These are phyloP conservation scores for Patella depressa DNA, from an alignment of 2,888 invertebrate species.

Conservation along the genomic window DNA sequence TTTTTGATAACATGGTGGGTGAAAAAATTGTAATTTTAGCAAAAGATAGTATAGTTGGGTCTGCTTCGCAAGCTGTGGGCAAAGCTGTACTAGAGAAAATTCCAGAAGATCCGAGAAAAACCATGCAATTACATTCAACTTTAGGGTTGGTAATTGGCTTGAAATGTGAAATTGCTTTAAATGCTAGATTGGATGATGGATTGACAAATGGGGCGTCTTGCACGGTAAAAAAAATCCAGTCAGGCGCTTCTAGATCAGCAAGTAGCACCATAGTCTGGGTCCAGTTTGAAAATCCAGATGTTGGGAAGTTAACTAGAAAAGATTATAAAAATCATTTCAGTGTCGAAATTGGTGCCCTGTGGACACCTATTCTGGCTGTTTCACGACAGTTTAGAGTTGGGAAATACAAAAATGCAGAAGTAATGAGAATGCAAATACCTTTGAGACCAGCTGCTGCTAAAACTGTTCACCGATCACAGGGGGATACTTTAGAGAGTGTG, in stretches of 20 bases:
- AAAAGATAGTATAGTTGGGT: neutral
- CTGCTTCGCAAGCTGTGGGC: no score
- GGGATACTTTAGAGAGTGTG: constrained; percentile 1
- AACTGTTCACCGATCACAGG: constrained; percentile 15
- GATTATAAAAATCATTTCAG: neutral
- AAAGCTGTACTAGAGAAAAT: no score
- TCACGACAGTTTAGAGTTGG: no score
- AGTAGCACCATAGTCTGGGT: neutral
- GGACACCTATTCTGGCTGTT: no score
- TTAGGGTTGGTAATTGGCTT: no score
- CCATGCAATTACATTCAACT: no score
- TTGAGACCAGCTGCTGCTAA: constrained; percentile 8
- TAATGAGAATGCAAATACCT: no score
- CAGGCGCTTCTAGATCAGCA: no score
- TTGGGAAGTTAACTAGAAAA: constrained; percentile 3
- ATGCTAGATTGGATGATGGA: no score
- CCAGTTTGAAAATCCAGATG: neutral
- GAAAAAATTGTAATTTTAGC: neutral
- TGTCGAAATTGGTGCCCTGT: neutral
- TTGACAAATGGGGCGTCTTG: constrained; percentile 9
- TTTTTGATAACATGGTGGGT: neutral
- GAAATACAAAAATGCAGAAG: neutral
- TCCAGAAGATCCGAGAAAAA: no score
- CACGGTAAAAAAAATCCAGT: constrained; percentile 18
- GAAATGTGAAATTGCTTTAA: no score